Base-by-base conservation (phyloP, 2,797 vertebrate genomes). In the Manis pentadactyla region DNA sequence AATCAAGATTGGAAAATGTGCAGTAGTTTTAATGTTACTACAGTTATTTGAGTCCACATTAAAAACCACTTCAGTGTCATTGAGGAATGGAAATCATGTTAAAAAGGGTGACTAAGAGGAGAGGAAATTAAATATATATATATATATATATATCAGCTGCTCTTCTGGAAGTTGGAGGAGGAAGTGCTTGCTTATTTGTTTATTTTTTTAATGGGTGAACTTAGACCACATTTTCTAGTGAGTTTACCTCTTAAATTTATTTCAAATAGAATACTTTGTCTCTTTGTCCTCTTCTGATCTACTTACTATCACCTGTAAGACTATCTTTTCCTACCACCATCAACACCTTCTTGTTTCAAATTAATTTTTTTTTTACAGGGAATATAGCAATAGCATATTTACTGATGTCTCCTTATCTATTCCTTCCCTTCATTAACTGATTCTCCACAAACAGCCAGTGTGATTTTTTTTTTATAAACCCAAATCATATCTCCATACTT, bases 21-120 rank as follows among this genome's bases (percentile, higher is more conserved):
- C 10, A 66, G 51, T 7, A 37, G 19, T 82, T 96, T 82, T 25
- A 78, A 59, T 42, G 27, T 91, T 87, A 51, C 17, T 86, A 49
- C 64, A 31, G 34, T 64, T 85, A 55, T 90, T 87, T 74, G 57
- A 84, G 34, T 83, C 25, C 27, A 63, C 27, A 69, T 88, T 68
- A 75, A 71, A 88, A 94, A 83, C 19, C 15, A 61, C 51, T 91
- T 95, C 75, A 71, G 49, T 86, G 73, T 17, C 59, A 77, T 4
- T 55, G n/a, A 93, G 2, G n/a, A 88, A 82, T 55, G 39, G 39
- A 92, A 85, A 75, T 29, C 66, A 71, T n/a, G 85, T 4, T 59
- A 31, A 73, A 57, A 51, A 75, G 51, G 42, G 23, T 74, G 78
- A 94, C 31, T 75, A 66, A 34, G 25, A 93, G n/a, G 25, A 87